These are phyloP conservation scores for Orientallactaga bullata DNA, from an alignment of 2,113 vertebrate genomes.

Conservation along the genomic window DNA sequence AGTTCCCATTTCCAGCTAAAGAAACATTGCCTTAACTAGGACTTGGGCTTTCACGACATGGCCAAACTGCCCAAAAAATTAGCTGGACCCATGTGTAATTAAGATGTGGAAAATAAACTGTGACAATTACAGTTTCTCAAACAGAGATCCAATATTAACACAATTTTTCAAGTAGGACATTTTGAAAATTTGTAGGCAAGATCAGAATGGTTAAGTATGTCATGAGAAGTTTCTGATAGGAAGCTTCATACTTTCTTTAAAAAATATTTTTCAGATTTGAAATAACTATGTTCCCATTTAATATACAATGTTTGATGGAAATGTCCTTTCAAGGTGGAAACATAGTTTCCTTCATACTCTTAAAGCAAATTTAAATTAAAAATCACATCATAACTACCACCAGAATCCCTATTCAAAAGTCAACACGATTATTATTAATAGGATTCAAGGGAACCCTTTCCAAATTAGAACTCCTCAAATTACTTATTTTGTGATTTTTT, in stretches of 20 bases:
- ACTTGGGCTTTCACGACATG: neutral
- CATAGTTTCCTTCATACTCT: constrained; percentile 54
- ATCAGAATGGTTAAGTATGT: constrained; percentile 9
- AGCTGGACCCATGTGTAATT: neutral
- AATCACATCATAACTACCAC: neutral
- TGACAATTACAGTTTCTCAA: constrained; percentile 27
- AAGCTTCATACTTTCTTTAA: constrained; percentile 58
- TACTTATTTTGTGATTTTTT: constrained; percentile 50
- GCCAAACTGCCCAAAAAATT: neutral
- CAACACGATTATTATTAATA: constrained; percentile 48
- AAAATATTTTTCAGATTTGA: constrained; percentile 14
- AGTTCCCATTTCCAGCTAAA: constrained; percentile 51
- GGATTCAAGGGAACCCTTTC: neutral
- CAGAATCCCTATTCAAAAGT: constrained; percentile 66
- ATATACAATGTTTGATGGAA: constrained; percentile 61
- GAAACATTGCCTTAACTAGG: constrained; percentile 4
- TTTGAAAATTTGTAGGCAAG: constrained; percentile 32
- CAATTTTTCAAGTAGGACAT: neutral
- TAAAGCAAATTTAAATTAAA: constrained; percentile 61
- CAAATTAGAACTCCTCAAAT: constrained; percentile 2
- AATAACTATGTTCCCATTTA: constrained; percentile 49
- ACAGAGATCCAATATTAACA: constrained; percentile 20
- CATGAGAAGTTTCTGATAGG: constrained; percentile 50
- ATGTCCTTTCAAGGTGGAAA: constrained; percentile 68
- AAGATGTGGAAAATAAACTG: constrained; percentile 22